These are phyloP conservation scores for Elymnias hypermnestra DNA, from an alignment of 1,140 invertebrate species.

Conservation along the genomic window DNA sequence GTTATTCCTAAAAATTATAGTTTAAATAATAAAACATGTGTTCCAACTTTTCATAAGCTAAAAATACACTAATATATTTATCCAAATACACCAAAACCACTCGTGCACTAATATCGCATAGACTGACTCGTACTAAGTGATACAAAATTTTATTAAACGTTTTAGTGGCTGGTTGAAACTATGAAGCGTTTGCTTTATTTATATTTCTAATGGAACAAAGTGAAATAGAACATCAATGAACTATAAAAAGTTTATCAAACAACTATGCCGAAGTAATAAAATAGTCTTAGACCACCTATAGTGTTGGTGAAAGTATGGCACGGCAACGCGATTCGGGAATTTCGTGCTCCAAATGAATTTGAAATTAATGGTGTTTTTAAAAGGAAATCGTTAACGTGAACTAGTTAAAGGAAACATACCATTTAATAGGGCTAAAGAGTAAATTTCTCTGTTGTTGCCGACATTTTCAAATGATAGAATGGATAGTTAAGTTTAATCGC, in stretches of 20 bases:
- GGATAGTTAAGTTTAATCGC: too few relatives aligned
- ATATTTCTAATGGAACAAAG: constrained; percentile 36
- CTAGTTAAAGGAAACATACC: background rate
- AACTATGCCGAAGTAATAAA: constrained; percentile 34
- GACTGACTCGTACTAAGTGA: too few relatives aligned
- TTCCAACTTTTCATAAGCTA: too few relatives aligned
- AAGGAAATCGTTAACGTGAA: constrained; percentile 16
- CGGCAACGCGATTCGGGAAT: constrained; percentile 35
- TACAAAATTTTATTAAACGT: too few relatives aligned
- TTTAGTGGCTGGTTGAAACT: background rate
- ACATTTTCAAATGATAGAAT: too few relatives aligned
- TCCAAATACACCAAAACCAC: too few relatives aligned
- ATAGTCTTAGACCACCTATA: constrained; percentile 48
- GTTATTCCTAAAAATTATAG: too few relatives aligned
- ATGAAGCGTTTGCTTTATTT: background rate
- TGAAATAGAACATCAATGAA: constrained; percentile 33
- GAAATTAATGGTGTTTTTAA: constrained; percentile 15
- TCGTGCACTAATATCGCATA: too few relatives aligned
- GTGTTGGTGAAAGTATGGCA: constrained; percentile 32
- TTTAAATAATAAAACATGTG: too few relatives aligned
- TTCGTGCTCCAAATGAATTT: constrained; percentile 32
- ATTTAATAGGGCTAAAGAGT: background rate
- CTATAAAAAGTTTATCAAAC: constrained; percentile 52
- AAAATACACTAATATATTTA: too few relatives aligned
- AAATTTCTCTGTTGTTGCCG: background rate